phyloP scores from a whole-genome alignment of 2,888 invertebrate species.

The Frankliniella intonsa region DNA sequence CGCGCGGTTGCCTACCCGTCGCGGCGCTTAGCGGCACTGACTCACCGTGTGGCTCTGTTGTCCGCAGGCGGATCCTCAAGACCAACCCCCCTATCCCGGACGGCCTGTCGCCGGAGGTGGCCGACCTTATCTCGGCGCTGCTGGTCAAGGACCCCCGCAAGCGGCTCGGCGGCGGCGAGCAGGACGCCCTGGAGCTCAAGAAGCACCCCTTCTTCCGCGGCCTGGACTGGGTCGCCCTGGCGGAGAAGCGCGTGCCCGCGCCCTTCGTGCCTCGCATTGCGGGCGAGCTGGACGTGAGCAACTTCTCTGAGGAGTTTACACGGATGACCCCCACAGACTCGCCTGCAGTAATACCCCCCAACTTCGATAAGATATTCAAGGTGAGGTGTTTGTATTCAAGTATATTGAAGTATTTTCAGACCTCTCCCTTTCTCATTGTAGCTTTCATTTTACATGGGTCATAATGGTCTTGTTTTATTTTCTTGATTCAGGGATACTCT shows the following conservation, averaged over 20 bases:
- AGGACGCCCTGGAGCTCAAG: slow-evolving; percentile 84
- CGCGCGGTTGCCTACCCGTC: too few relatives aligned
- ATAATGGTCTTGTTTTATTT: neutral
- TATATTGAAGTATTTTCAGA: too few relatives aligned
- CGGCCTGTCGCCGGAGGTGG: slow-evolving; percentile 66
- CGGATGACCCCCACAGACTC: slow-evolving; percentile 86
- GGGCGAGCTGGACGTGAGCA: slow-evolving; percentile 85
- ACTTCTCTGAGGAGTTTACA: slow-evolving; percentile 96
- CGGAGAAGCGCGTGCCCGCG: slow-evolving; percentile 70
- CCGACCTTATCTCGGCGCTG: slow-evolving; percentile 75
- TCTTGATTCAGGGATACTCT: slow-evolving; percentile 72
- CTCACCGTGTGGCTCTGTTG: neutral
- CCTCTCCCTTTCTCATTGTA: too few relatives aligned
- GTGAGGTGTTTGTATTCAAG: slow-evolving; percentile 45
- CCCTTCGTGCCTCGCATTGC: slow-evolving; percentile 86
- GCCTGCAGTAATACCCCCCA: slow-evolving; percentile 80
- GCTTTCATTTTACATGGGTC: too few relatives aligned
- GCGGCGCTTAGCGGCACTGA: too few relatives aligned
- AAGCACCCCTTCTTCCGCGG: slow-evolving; percentile 78
- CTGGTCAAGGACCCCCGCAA: slow-evolving; percentile 85
- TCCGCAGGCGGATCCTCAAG: slow-evolving; percentile 71
- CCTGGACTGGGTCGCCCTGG: slow-evolving; percentile 79
- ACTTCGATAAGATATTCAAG: slow-evolving; percentile 84
- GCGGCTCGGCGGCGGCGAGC: slow-evolving; percentile 79
- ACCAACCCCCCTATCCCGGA: slow-evolving; percentile 87